Conservation (phyloP, 2,888 invertebrate genomes). For the Cyclophora punctaria region DNA sequence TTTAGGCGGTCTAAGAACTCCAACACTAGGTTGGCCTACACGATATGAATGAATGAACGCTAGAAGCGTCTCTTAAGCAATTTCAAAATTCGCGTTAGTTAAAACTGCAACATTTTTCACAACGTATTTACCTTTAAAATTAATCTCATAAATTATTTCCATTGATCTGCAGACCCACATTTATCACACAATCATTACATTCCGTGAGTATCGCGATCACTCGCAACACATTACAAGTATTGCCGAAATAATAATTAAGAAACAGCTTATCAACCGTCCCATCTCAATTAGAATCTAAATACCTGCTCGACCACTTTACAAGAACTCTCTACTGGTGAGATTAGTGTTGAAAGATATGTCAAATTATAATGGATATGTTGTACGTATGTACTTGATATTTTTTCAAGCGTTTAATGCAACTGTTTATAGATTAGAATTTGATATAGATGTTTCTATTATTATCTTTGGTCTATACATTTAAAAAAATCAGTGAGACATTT, state of each 20-base stretch:
- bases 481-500: no score
- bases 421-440: conserved; percentile 11
- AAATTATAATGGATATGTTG: conserved; percentile 18
- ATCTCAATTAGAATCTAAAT: conserved; percentile 30
- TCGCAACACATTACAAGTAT: conserved; percentile 39
- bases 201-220: neutral
- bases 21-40: neutral
- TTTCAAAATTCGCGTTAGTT: neutral
- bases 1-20: no score
- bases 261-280: conserved; percentile 51
- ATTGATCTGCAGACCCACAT: neutral
- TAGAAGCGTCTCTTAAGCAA: neutral
- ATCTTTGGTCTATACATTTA: no score
- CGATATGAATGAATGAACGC: neutral
- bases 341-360: conserved; percentile 17
- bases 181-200: neutral
- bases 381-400: conserved; percentile 22
- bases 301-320: conserved; percentile 19
- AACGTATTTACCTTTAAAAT: neutral
- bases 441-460: no score
- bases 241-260: conserved; percentile 60
- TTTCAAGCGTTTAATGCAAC: conserved; percentile 30
- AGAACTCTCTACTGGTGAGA: conserved; percentile 20
- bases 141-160: neutral
- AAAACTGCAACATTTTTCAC: neutral